These are phyloP conservation scores for Eonycteris spelaea DNA, from an alignment of 2,113 vertebrate genomes.

Conservation along the genomic window DNA sequence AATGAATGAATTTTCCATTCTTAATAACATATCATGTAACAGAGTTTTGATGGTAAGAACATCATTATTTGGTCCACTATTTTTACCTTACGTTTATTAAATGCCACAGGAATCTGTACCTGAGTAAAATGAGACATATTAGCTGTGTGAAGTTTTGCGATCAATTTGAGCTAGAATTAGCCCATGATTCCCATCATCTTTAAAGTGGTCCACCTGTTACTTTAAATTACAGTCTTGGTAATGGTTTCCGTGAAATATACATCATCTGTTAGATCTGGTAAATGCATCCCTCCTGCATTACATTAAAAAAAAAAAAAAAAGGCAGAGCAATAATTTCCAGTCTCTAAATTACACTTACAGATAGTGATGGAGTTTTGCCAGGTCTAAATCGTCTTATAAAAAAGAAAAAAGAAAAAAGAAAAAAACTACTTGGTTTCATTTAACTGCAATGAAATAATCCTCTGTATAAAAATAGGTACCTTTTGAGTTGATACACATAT, in stretches of 20 bases:
- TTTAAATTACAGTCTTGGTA: conserved; percentile 67
- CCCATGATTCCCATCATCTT: conserved; percentile 4
- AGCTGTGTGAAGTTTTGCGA: background rate
- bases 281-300: conserved; percentile 31
- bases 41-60: background rate
- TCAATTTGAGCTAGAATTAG: conserved; percentile 22
- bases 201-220: conserved; percentile 51
- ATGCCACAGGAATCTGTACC: background rate
- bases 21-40: background rate
- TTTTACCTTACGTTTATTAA: conserved; percentile 37
- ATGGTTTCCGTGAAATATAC: conserved; percentile 53
- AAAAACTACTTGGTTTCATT: background rate
- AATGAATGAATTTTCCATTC: background rate
- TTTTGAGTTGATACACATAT: background rate
- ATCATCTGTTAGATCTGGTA: conserved; percentile 48
- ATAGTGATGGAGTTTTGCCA: conserved; percentile 28
- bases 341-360: conserved; percentile 54
- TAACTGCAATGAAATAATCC: background rate
- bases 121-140: conserved; percentile 16
- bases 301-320: no score
- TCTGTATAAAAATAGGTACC: background rate
- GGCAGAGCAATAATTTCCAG: conserved; percentile 52
- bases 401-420: background rate
- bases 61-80: background rate
- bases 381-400: background rate